Conservation (phyloP, 2,888 invertebrate genomes). For the Athalia cordata region DNA sequence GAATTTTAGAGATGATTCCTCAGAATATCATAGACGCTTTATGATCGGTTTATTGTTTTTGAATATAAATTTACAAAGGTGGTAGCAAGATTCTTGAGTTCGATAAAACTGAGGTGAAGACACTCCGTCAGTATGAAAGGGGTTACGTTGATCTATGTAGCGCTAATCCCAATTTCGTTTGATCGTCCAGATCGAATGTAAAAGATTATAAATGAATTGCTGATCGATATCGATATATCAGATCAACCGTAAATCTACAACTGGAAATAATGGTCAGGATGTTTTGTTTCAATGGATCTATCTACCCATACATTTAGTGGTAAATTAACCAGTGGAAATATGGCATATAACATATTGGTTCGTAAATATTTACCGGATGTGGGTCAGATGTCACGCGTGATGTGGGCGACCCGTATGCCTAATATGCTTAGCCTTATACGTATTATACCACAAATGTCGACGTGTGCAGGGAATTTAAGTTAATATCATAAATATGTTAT, state of each 20-base stretch:
- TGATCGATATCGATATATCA: slow-evolving; percentile 46
- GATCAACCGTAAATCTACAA: slow-evolving; percentile 54
- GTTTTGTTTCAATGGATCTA: slow-evolving; percentile 51
- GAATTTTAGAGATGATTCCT: too few relatives aligned
- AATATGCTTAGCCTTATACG: background rate
- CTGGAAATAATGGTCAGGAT: slow-evolving; percentile 17
- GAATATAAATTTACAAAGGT: background rate
- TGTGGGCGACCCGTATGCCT: slow-evolving; percentile 59
- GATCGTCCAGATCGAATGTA: slow-evolving; percentile 49
- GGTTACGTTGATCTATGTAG: slow-evolving; percentile 45
- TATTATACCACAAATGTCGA: too few relatives aligned
- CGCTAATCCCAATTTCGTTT: slow-evolving; percentile 14
- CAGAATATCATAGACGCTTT: background rate
- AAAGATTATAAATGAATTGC: slow-evolving; percentile 51
- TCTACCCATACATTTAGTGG: background rate
- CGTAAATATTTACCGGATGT: slow-evolving; percentile 60
- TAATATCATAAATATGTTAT: too few relatives aligned
- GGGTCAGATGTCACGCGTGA: slow-evolving; percentile 61
- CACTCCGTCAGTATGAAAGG: slow-evolving; percentile 39
- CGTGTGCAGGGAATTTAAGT: too few relatives aligned
- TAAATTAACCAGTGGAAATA: too few relatives aligned
- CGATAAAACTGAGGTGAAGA: slow-evolving; percentile 46
- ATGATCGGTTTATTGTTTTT: background rate
- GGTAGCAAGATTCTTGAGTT: slow-evolving; percentile 41
- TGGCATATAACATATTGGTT: slow-evolving; percentile 48